Percentiles rank a stretch among this genome's conserved stretches.
These are phyloP conservation scores for Ptychadena robeensis DNA, from an alignment of 2,797 vertebrate species.

Conservation along the genomic window DNA sequence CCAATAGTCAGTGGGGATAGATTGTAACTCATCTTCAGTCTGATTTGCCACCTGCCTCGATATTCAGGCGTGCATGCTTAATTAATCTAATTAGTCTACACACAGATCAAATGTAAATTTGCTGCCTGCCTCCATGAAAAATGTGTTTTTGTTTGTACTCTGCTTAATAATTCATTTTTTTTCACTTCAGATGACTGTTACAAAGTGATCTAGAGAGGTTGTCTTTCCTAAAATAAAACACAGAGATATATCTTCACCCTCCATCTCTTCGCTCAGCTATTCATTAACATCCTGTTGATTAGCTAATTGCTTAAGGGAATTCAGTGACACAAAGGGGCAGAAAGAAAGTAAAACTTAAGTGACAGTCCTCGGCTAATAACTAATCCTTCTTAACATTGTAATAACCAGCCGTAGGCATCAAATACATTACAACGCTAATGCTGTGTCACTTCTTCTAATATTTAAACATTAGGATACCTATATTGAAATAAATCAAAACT, in stretches of 20 bases:
- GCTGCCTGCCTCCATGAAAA: constrained; percentile 76
- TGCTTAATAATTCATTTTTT: constrained; percentile 73
- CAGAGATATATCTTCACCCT: constrained; percentile 60
- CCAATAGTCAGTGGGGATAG: constrained; percentile 61
- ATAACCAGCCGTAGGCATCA: not conserved
- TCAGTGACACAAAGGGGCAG: constrained; percentile 35
- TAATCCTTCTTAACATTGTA: not conserved
- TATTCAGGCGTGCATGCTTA: constrained; percentile 74
- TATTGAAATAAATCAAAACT: too few species aligned
- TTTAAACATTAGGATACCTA: not conserved
- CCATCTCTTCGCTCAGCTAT: constrained; percentile 63
- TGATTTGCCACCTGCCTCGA: constrained; percentile 79
- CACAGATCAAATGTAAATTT: constrained; percentile 77
- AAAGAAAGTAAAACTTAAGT: constrained; percentile 33
- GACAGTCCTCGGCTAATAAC: constrained; percentile 7
- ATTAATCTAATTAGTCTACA: constrained; percentile 82
- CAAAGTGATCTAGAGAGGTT: constrained; percentile 64
- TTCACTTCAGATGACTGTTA: constrained; percentile 63
- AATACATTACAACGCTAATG: not conserved
- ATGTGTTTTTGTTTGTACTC: constrained; percentile 73
- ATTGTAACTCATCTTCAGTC: constrained; percentile 72
- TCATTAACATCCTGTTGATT: constrained; percentile 67
- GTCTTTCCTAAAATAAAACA: constrained; percentile 65
- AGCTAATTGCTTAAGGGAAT: constrained; percentile 59
- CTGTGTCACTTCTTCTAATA: not conserved